Percentiles rank a stretch among this genome's conserved stretches.
phyloP scores from a whole-genome alignment of 37 sponge, comb jelly and placozoan species.

The Corticium candelabrum region DNA sequence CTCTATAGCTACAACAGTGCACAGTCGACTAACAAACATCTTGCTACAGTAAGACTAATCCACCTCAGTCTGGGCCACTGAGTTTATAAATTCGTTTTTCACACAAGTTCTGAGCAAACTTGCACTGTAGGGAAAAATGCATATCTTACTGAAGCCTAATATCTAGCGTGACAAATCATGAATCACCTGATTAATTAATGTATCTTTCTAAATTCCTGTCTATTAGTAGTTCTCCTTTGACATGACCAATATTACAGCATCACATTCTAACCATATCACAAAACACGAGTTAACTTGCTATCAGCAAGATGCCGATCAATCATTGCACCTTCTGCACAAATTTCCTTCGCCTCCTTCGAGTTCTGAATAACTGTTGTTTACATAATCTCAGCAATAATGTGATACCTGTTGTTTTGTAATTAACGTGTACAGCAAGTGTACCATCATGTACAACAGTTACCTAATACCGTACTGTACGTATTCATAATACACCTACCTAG shows the following conservation, averaged over 20 bases:
- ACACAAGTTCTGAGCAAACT: conserved; percentile 34
- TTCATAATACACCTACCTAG: too few relatives aligned
- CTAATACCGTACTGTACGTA: too few relatives aligned
- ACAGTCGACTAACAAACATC: too few relatives aligned
- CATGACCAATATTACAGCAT: not conserved
- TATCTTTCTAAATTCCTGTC: conserved; percentile 57
- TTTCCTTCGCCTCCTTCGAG: not conserved
- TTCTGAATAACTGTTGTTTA: conserved; percentile 19
- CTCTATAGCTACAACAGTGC: too few relatives aligned
- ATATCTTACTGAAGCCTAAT: not conserved
- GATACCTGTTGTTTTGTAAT: not conserved
- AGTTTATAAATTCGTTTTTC: conserved; percentile 51
- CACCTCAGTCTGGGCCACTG: conserved; percentile 37
- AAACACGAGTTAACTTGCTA: too few relatives aligned
- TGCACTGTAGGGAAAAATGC: not conserved
- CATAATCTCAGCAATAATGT: conserved; percentile 73
- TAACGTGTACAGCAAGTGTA: not conserved
- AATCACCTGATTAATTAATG: conserved; percentile 60
- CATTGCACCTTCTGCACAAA: not conserved
- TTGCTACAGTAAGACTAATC: not conserved
- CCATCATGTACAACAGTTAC: not conserved
- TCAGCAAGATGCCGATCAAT: too few relatives aligned
- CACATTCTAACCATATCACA: not conserved
- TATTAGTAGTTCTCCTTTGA: conserved; percentile 51
- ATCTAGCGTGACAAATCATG: too few relatives aligned